phyloP scores from a whole-genome alignment of 1,140 invertebrate species.

The Brachionus manjavacas region DNA sequence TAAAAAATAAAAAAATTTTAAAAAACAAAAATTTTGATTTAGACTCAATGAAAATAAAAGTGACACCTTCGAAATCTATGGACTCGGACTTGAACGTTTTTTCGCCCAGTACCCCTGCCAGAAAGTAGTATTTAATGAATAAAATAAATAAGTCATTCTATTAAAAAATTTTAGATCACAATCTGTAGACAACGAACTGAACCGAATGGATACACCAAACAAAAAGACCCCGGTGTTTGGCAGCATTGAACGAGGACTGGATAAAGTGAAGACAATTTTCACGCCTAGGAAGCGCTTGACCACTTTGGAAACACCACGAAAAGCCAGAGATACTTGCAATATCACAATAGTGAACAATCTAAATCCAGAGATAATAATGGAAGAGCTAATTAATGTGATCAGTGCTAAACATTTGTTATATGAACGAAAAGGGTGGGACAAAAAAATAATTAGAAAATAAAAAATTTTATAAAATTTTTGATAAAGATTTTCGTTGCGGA shows the following conservation, averaged over 20 bases:
- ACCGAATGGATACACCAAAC: constrained; percentile 46
- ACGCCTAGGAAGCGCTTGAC: constrained; percentile 64
- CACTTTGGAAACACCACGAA: constrained; percentile 51
- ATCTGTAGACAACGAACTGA: constrained; percentile 56
- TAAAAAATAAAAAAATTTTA: too few relatives aligned
- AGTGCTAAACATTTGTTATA: constrained; percentile 34
- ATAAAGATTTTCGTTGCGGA: constrained; percentile 4
- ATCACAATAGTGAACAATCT: constrained; percentile 25
- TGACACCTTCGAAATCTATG: constrained; percentile 60
- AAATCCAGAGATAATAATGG: constrained; percentile 36
- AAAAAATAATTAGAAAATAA: too few relatives aligned
- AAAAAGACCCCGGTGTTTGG: constrained; percentile 61
- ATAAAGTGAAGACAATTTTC: constrained; percentile 66
- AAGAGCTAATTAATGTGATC: constrained; percentile 29
- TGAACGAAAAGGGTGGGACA: background rate
- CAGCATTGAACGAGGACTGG: constrained; percentile 67
- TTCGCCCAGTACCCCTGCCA: constrained; percentile 45
- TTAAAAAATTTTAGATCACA: constrained; percentile 47
- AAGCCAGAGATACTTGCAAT: constrained; percentile 50
- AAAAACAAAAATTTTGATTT: constrained; percentile 10
- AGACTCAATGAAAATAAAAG: constrained; percentile 48
- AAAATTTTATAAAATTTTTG: background rate
- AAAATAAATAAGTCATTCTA: background rate
- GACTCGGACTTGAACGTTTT: constrained; percentile 56
- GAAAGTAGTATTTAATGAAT: constrained; percentile 46